A percentile compares a stretch with the other conserved stretches of the same genome.
These are phyloP conservation scores for Nesometra sesokonis DNA, from an alignment of 35 echinoderm and acorn worm species.

Conservation along the genomic window DNA sequence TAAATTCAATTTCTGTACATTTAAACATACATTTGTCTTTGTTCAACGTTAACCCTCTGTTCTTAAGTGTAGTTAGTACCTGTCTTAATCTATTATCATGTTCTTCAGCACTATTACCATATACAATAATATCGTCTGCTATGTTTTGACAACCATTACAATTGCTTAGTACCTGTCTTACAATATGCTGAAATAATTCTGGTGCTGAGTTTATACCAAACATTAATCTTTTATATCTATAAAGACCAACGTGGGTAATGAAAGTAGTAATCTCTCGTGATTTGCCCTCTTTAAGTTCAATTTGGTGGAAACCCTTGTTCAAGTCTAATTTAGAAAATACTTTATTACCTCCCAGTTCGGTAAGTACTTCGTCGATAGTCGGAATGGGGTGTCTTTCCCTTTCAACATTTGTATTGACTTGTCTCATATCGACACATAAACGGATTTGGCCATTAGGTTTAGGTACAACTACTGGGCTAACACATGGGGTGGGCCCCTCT, in stretches of 20 bases:
- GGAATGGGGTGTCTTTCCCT: constrained; percentile 19
- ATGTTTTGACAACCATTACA: constrained; percentile 1
- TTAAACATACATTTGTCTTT: constrained; percentile 4
- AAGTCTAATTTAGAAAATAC: constrained; percentile 26
- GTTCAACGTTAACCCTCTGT: not conserved
- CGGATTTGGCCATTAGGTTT: not conserved
- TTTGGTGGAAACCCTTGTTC: constrained; percentile 17
- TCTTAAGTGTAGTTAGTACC: constrained; percentile 3
- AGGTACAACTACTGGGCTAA: constrained; percentile 5
- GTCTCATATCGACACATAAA: constrained; percentile 14
- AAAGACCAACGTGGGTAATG: constrained; percentile 4
- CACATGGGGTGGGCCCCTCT: constrained; percentile 9
- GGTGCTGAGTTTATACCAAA: constrained; percentile 15
- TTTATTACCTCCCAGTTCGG: not conserved
- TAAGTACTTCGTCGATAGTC: constrained; percentile 14
- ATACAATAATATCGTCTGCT: constrained; percentile 11
- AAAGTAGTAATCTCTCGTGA: constrained; percentile 16
- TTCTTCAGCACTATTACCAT: constrained; percentile 1
- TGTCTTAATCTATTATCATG: not conserved
- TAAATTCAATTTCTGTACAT: constrained; percentile 5
- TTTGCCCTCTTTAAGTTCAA: not conserved
- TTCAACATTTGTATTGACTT: not conserved
- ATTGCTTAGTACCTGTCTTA: not conserved
- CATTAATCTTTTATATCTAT: constrained; percentile 17
- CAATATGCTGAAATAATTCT: constrained; percentile 11